Conservation (phyloP, 2,888 invertebrate genomes). For the Balanococcus diminutus region DNA sequence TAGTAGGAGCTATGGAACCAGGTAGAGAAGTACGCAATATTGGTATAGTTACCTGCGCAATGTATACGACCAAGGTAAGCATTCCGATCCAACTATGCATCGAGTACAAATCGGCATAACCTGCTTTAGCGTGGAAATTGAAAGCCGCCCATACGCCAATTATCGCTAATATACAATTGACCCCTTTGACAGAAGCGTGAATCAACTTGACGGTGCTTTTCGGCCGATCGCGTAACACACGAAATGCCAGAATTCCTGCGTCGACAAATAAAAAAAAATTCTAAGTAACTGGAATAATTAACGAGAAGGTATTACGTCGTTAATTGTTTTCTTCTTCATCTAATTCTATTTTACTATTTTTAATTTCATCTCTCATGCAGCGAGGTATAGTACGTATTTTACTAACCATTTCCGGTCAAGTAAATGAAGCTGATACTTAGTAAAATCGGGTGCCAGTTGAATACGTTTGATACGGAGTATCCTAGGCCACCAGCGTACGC, state of each 20-base stretch:
- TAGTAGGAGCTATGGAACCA: too few species aligned
- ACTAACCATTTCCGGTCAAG: neutral
- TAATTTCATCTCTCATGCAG: neutral
- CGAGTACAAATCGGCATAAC: conserved; percentile 61
- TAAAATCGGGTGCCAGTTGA: conserved; percentile 28
- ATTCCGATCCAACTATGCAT: conserved; percentile 85
- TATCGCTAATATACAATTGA: conserved; percentile 70
- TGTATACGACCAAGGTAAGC: conserved; percentile 73
- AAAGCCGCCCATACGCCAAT: conserved; percentile 78
- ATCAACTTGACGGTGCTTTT: conserved; percentile 77
- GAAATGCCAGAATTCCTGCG: conserved; percentile 79
- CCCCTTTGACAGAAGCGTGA: conserved; percentile 74
- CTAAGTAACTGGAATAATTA: neutral
- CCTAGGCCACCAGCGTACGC: neutral
- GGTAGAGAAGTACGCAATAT: neutral
- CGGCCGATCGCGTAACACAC: conserved; percentile 73
- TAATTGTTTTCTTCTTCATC: neutral
- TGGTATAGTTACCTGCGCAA: conserved; percentile 68
- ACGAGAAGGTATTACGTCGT: neutral
- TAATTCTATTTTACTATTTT: too few species aligned
- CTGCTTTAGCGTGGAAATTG: conserved; percentile 65
- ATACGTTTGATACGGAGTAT: neutral
- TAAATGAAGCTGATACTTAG: neutral
- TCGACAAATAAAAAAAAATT: neutral
- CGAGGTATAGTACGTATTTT: neutral